Evolutionary conservation across 2,797 vertebrate species (phyloP).

Genomic region (Scolopax bukidnonensis): DNA sequence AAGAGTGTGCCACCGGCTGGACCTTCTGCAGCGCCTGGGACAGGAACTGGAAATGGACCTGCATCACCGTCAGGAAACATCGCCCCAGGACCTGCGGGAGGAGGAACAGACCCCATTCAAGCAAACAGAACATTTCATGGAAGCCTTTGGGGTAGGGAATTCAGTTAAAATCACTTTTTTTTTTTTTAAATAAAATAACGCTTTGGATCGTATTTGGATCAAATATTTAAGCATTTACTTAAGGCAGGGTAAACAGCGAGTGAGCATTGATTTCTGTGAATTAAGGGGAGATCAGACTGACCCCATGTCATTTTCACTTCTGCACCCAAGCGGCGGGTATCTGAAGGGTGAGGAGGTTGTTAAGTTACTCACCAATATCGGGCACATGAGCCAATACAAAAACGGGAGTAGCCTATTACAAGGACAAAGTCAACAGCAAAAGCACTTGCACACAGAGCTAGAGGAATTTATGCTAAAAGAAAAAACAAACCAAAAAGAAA

Average conservation of each 20-base stretch:
- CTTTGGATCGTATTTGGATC: background rate
- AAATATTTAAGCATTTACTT: background rate
- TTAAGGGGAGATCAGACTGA: background rate
- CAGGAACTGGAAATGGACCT: slow-evolving; percentile 99
- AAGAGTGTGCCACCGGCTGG: slow-evolving; percentile 95
- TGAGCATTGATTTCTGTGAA: background rate
- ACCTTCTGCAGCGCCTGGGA: slow-evolving; percentile 97
- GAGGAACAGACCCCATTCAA: background rate
- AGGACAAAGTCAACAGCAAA: background rate
- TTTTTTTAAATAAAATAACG: background rate
- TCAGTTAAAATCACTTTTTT: background rate
- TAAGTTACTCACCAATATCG: background rate
- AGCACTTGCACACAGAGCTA: background rate
- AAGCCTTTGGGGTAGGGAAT: background rate
- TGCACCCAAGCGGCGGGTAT: background rate
- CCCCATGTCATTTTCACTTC: background rate
- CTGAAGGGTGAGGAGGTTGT: background rate
- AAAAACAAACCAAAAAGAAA: background rate
- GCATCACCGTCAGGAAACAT: slow-evolving; percentile 98
- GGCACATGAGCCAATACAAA: background rate
- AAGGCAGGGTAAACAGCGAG: background rate
- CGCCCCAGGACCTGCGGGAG: slow-evolving; percentile 90
- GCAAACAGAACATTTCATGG: accelerated
- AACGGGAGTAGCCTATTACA: background rate
- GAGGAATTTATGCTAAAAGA: background rate